phyloP scores from a whole-genome alignment of 2,113 vertebrate species.

The Electrona antarctica region DNA sequence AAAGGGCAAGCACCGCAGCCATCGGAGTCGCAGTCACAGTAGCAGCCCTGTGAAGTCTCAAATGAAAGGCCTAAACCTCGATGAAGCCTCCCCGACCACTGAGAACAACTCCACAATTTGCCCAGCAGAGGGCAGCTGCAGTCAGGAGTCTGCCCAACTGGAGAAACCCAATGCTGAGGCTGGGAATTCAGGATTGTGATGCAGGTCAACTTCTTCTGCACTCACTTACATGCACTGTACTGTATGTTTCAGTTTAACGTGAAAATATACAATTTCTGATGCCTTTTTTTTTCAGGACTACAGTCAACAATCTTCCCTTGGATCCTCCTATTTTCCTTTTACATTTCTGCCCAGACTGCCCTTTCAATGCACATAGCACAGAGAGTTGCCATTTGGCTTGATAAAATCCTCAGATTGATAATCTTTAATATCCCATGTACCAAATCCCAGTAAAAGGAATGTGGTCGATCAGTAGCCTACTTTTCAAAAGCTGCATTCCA shows the following conservation, averaged over 20 bases:
- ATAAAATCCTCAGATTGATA: slow-evolving; percentile 42
- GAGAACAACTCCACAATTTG: slow-evolving; percentile 9
- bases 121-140: slow-evolving; percentile 65
- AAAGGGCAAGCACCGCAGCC: slow-evolving; percentile 79
- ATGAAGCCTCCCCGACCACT: slow-evolving; percentile 48
- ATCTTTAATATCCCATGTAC: slow-evolving; percentile 24
- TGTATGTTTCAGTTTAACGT: slow-evolving; percentile 46
- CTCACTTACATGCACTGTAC: slow-evolving; percentile 44
- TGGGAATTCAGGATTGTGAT: slow-evolving; percentile 62
- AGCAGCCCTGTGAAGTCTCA: slow-evolving; percentile 77
- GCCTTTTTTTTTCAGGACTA: slow-evolving; percentile 63
- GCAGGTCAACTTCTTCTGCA: neutral
- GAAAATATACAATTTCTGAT: slow-evolving; percentile 49
- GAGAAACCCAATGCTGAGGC: slow-evolving; percentile 31
- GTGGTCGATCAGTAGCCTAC: neutral
- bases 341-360: slow-evolving; percentile 28
- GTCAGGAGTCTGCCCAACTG: slow-evolving; percentile 13
- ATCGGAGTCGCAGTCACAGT: slow-evolving; percentile 78
- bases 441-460: slow-evolving; percentile 6
- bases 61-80: slow-evolving; percentile 74
- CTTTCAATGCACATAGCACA: slow-evolving; percentile 66
- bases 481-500: slow-evolving; percentile 23
- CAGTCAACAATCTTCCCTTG: slow-evolving; percentile 39
- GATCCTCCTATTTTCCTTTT: slow-evolving; percentile 40
- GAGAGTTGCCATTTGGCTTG: slow-evolving; percentile 54